Conservation (phyloP, 1,140 invertebrate species). For the Adoxophyes honmai region DNA sequence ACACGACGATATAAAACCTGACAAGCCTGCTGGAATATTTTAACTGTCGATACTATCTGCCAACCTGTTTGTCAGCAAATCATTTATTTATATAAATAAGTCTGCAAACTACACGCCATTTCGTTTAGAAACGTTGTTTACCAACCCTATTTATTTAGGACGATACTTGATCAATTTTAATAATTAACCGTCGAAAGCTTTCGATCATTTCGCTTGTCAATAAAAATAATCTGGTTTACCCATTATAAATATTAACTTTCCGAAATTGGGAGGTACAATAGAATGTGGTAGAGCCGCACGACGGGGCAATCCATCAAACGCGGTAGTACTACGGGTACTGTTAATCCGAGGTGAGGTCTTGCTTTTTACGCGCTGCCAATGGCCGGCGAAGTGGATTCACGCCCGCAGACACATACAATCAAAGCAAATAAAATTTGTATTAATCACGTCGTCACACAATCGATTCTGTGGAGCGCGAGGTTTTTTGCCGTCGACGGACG, state of each 20-base stretch:
- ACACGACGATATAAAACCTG: not conserved
- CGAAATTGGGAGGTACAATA: constrained; percentile 45
- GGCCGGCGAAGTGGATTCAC: constrained; percentile 43
- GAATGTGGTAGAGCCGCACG: constrained; percentile 24
- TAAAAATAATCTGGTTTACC: constrained; percentile 34
- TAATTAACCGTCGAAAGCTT: constrained; percentile 7
- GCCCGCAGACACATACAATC: constrained; percentile 41
- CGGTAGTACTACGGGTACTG: constrained; percentile 47
- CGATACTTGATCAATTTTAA: not conserved
- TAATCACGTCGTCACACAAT: constrained; percentile 50
- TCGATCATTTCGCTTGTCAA: constrained; percentile 13
- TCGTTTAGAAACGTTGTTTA: not conserved
- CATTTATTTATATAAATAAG: not conserved
- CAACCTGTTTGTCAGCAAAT: not conserved
- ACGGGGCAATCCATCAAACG: constrained; percentile 51
- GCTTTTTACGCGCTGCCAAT: constrained; percentile 58
- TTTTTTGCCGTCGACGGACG: constrained; percentile 33
- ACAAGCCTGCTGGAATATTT: not conserved
- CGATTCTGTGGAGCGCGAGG: constrained; percentile 33
- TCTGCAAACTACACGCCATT: constrained; percentile 1
- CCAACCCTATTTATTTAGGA: not conserved
- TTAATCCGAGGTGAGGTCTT: constrained; percentile 43
- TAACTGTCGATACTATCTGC: not conserved
- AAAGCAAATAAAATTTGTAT: constrained; percentile 60
- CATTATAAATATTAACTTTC: constrained; percentile 51